Evolutionary conservation across 2,797 vertebrate species (phyloP), one percentile per base, ranked within the genome.

Genomic region (Hypotaenidia philippensis): DNA sequence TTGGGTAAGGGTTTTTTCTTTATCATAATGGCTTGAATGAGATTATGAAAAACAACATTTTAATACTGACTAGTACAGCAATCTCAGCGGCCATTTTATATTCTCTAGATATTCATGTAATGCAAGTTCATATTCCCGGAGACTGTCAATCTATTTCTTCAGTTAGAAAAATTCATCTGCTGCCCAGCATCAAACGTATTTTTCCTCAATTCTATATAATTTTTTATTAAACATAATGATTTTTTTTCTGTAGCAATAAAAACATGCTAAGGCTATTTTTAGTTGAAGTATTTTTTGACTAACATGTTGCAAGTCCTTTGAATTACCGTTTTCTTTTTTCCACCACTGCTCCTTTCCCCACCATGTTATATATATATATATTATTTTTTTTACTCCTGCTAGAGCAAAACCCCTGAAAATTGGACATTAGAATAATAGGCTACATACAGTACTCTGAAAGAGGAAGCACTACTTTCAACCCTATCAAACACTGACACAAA

Each of bases 101-200:
- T 81, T 57, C 71, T 69, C n/a, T 66, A 92, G 74, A 44, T 83
- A 87, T 85, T 96, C 70, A 49, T 64, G 69, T 34, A 88, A 88
- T 79, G 82, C 25, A 87, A 52, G 34, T 85, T 94, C 93, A 76
- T 85, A 47, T 53, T 90, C 68, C 72, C 76, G 11, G 47, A 84
- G 44, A 41, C 32, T 83, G 53, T 22, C 44, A 95, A 69, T 87
- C 34, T 77, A 69, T 91, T 96, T 59, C 77, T 94, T 89, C 53
- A 83, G 70, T 90, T 63, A 92, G 60, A 96, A 92, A 86, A 68
- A 92, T 64, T 96, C 65, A 79, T 29, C 70, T 92, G 59, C 75
- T 85, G 23, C 68, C 27, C 11, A 78, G 47, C 52, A 57, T 10
- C 38, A 60, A 87, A 91, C 1, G 1, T 15, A n/a, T 56, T 32